These are phyloP conservation scores for Amblyopsis rosae DNA, from an alignment of 2,113 vertebrate genomes.

Conservation along the genomic window DNA sequence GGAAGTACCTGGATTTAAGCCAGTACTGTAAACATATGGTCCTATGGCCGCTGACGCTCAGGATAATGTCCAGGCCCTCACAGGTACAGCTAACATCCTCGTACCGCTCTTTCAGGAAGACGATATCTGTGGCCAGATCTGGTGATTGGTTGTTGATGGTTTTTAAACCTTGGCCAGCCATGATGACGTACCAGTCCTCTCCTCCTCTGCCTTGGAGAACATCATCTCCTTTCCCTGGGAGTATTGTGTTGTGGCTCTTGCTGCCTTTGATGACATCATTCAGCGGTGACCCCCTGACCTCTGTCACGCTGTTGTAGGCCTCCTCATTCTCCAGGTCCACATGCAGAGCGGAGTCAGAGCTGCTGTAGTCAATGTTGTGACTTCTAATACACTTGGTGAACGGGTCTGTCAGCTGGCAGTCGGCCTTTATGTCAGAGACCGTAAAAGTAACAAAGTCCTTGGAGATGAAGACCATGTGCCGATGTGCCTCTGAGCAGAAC, in stretches of 20 bases:
- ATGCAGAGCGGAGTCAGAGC: not conserved
- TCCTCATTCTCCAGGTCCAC: constrained; percentile 43
- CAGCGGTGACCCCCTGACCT: constrained; percentile 39
- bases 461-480: constrained; percentile 49
- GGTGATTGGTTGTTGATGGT: constrained; percentile 56
- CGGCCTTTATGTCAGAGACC: constrained; percentile 2
- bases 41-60: not conserved
- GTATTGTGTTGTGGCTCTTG: constrained; percentile 28
- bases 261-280: constrained; percentile 48
- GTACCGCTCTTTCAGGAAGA: constrained; percentile 48
- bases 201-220: constrained; percentile 50
- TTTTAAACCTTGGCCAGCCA: constrained; percentile 45
- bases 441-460: constrained; percentile 52
- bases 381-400: constrained; percentile 46
- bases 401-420: constrained; percentile 19
- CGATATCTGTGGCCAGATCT: constrained; percentile 35
- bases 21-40: constrained; percentile 39
- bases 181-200: constrained; percentile 56
- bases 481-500: constrained; percentile 51
- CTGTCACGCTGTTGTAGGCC: constrained; percentile 23
- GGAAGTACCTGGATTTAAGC: constrained; percentile 42
- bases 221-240: constrained; percentile 45
- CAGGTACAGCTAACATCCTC: constrained; percentile 13
- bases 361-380: constrained; percentile 47
- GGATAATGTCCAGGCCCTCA: not conserved